phyloP scores from a whole-genome alignment of 92 coral and sea anemone genomes.

The Epizoanthus illoricatus region DNA sequence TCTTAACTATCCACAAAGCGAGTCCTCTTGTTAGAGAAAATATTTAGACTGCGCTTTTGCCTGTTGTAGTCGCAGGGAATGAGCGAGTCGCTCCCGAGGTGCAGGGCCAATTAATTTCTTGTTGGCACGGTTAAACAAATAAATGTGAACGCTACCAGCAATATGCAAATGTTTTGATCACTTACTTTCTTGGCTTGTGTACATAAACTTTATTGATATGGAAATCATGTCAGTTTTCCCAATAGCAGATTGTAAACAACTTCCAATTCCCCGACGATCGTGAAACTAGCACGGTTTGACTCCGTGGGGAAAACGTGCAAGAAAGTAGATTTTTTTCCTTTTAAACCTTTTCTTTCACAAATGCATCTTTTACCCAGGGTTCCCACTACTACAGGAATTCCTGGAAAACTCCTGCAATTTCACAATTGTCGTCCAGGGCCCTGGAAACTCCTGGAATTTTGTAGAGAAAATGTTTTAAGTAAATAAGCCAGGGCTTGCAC shows the following conservation, averaged over 20 bases:
- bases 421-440: no score
- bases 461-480: no score
- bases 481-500: no score
- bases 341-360: no score
- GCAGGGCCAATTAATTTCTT: slow-evolving; percentile 11
- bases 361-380: no score
- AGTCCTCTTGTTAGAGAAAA: not conserved
- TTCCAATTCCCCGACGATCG: no score
- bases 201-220: slow-evolving; percentile 35
- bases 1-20: not conserved
- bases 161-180: slow-evolving; percentile 36
- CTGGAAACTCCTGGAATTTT: no score
- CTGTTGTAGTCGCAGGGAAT: not conserved
- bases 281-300: no score
- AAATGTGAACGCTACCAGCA: not conserved
- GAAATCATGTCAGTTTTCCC: slow-evolving; percentile 38
- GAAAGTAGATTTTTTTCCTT: no score
- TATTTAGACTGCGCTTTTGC: not conserved
- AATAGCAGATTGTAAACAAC: slow-evolving; percentile 9
- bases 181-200: slow-evolving; percentile 23
- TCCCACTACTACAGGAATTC: no score
- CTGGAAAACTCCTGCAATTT: no score
- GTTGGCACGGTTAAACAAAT: slow-evolving; percentile 13
- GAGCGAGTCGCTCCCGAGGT: not conserved
- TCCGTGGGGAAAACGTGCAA: no score